Evolutionary conservation across 2,113 vertebrate genomes (phyloP), one percentile per base, ranked within the genome.

Genomic region (Variabilichromis moorii): DNA sequence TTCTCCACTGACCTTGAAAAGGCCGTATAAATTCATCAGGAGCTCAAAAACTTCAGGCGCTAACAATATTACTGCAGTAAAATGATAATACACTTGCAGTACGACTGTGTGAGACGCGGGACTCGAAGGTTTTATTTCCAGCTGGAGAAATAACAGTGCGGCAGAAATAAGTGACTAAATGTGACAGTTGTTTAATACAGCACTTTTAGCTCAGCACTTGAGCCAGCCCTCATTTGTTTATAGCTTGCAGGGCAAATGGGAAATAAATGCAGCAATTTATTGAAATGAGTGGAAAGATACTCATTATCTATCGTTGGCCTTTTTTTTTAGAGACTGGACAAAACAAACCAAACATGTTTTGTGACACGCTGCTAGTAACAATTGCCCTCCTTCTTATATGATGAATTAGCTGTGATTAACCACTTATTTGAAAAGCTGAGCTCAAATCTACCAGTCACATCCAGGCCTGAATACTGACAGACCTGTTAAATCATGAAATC

Each of bases 1-100:
- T 90, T 83, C 86, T 83, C 80, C 55, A 14, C 57, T 91, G 88
- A 93, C 91, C 90, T 87, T 83, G 89, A 86, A 80, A 80, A 89
- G 73, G 33, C 51, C 26, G 35, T 54, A 63, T 17, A 9, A 81
- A 85, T 88, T 91, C 83, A 83, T 19, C 2, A 3, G 40, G 54
- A 61, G 83, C 85, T 42, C 57, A 53, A n/a, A 82, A 87, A 68
- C 26, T 47, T 8, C 86, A 24, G 50, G 9, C 50, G 7, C 26
- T 21, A 87, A 93, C 87, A 35, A 63, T 28, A 88, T 92, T 61
- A 91, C 73, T 3, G 63, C 3, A 8, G 51, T 81, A 14, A 85
- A 71, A 87, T 63, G 90, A 91, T 89, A 83, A 91, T 59, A 40
- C 71, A 13, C 61, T 51, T 68, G 3, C 79, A n/a, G 17, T 1